Conservation (phyloP, 2,113 vertebrate species). For the Tychaedon coryphoeus region DNA sequence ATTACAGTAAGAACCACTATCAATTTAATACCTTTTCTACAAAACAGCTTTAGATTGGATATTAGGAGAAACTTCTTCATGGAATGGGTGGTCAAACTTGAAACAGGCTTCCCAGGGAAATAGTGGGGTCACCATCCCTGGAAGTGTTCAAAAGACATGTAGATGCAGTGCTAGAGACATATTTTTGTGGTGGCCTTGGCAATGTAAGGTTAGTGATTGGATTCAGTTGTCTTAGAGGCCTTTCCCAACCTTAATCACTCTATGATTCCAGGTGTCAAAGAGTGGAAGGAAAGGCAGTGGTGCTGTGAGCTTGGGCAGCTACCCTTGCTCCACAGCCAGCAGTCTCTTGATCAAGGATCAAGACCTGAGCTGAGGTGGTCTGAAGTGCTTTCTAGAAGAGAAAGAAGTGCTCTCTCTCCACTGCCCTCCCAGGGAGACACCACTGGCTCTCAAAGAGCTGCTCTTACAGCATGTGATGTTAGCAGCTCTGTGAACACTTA, state of each 20-base stretch:
- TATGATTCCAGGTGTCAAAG: background rate
- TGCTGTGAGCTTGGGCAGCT: background rate
- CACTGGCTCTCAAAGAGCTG: background rate
- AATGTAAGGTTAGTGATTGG: background rate
- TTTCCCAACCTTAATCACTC: background rate
- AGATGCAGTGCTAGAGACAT: background rate
- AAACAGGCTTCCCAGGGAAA: background rate
- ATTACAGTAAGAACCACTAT: background rate
- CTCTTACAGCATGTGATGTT: background rate
- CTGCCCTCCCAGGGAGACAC: background rate
- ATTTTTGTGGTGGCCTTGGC: background rate
- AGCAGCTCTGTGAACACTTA: background rate
- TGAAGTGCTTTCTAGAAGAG: background rate
- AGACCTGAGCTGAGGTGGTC: background rate
- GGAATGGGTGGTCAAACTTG: background rate
- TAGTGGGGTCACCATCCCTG: background rate
- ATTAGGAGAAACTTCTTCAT: background rate
- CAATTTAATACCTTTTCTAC: background rate
- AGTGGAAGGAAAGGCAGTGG: background rate
- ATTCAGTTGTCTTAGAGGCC: background rate
- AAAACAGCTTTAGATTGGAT: background rate
- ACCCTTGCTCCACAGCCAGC: background rate
- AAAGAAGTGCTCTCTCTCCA: background rate
- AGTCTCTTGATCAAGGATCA: background rate
- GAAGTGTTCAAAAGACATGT: background rate